Base-by-base conservation (phyloP, 1,140 invertebrate species). In the Bursaphelenchus mucronatus region DNA sequence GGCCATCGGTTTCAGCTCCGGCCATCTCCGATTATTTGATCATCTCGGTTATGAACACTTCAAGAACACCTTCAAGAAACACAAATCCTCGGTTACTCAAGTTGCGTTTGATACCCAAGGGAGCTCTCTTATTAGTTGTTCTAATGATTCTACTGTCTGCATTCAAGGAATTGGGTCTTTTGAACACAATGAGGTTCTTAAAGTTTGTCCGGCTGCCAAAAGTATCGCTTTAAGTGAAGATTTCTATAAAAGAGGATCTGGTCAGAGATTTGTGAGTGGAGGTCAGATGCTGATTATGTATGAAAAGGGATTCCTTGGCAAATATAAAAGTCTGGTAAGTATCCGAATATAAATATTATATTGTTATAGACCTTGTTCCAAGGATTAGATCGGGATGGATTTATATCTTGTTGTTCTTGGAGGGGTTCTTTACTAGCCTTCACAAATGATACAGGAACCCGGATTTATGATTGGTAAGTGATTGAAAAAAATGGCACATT, bases 61-160 rank as follows among this genome's bases (percentile, higher is more conserved):
- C 43, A 76, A 79, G 7, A 47, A 79, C 73, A 66, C 17, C 45
- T 21, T 73, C 43, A 77, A 81, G 55, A 71, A 83, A 78, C 84
- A 85, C 65, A 76, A 81, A 49, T 82, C 81, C 39, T 81, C 84
- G 11, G 84, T 85, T 8, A 83, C 84, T 64, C 82, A 83, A 67
- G 81, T 85, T 53, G 82, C 82, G 56, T 82, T 85, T 67, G 84
- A 85, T 72, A 76, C 76, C 49, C 78, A 81, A 63, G 84, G 84
- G n/a, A 84, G 84, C 55, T 83, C 83, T 67, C 68, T 85, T 3
- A 81, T 83, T 11, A 84, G 82, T 61, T 85, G 84, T 70, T 83
- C 84, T 11, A 83, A 85, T 75, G 84, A 85, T 73, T 83, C 80
- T 15, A 79, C 75, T 67, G 81, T 85, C 6, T 66, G 57, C 15